These are phyloP conservation scores for Xenentodon cancila DNA, from an alignment of 2,797 vertebrate species.

Conservation along the genomic window DNA sequence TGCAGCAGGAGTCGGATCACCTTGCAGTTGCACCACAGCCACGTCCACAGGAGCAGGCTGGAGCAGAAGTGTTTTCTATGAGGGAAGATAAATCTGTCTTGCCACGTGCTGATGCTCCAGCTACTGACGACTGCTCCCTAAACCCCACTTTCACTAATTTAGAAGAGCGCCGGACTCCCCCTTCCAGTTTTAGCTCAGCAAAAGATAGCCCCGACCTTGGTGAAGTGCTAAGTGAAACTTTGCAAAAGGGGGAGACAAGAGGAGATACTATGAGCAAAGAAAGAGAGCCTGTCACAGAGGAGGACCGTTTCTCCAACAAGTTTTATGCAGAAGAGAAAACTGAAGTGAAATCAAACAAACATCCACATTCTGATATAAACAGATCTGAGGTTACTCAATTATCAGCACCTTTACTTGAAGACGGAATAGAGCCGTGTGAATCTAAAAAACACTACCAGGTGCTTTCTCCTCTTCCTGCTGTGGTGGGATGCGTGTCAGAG, in stretches of 20 bases:
- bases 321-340: conserved; percentile 52
- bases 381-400: conserved; percentile 52
- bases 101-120: conserved; percentile 18
- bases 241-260: conserved; percentile 21
- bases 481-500: conserved; percentile 2
- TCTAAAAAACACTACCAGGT: conserved; percentile 41
- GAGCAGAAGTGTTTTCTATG: conserved; percentile 31
- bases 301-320: conserved; percentile 1
- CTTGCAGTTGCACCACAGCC: conserved; percentile 28
- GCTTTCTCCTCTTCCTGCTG: conserved; percentile 11
- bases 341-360: conserved; percentile 57
- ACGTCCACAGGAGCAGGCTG: conserved; percentile 9
- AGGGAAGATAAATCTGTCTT: conserved; percentile 17
- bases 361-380: conserved; percentile 35
- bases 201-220: conserved; percentile 19
- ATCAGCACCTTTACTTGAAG: conserved; percentile 42
- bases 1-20: conserved; percentile 18
- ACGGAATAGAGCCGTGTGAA: conserved; percentile 41
- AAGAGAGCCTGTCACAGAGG: conserved; percentile 19
- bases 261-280: conserved; percentile 15
- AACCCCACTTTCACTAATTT: conserved; percentile 28
- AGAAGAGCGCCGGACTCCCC: conserved; percentile 35
- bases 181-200: conserved; percentile 38
- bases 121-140: conserved; percentile 29
- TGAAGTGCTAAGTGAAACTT: conserved; percentile 25